These are phyloP conservation scores for Bufo bufo DNA, from an alignment of 2,113 vertebrate species.

Conservation along the genomic window DNA sequence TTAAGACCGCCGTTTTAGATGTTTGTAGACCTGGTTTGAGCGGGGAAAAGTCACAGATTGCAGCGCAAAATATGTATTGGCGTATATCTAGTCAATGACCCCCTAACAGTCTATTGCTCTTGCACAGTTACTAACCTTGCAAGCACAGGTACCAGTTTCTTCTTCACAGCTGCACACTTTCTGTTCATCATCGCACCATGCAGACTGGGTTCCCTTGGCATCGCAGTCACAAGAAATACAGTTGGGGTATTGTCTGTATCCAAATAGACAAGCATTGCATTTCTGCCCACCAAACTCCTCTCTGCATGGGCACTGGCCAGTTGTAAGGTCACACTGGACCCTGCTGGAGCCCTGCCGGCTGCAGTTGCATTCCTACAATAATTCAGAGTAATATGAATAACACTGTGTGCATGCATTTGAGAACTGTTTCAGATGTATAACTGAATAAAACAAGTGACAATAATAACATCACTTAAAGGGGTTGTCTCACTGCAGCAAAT, in stretches of 20 bases:
- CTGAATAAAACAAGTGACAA: no score
- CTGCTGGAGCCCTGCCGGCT: constrained; percentile 72
- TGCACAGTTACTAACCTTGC: constrained; percentile 82
- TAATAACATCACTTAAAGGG: no score
- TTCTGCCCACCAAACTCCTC: constrained; percentile 72
- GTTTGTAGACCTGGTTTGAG: no score
- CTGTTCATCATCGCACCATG: constrained; percentile 72
- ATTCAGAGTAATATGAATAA: not conserved
- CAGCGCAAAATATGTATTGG: no score
- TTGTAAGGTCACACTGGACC: constrained; percentile 75
- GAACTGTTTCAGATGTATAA: not conserved
- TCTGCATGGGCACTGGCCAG: constrained; percentile 81
- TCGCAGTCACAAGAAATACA: constrained; percentile 87
- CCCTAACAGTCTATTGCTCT: no score
- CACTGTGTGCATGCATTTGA: not conserved
- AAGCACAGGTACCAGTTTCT: constrained; percentile 77
- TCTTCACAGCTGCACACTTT: constrained; percentile 80
- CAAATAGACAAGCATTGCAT: constrained; percentile 81
- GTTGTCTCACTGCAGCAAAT: no score
- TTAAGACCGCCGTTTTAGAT: no score
- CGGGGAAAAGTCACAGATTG: no score
- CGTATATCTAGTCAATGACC: no score
- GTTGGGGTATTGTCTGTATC: constrained; percentile 82
- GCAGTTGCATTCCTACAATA: constrained; percentile 83
- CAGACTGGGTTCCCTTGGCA: constrained; percentile 73